phyloP scores from a whole-genome alignment of 2,888 invertebrate species.

The Macaria notata region DNA sequence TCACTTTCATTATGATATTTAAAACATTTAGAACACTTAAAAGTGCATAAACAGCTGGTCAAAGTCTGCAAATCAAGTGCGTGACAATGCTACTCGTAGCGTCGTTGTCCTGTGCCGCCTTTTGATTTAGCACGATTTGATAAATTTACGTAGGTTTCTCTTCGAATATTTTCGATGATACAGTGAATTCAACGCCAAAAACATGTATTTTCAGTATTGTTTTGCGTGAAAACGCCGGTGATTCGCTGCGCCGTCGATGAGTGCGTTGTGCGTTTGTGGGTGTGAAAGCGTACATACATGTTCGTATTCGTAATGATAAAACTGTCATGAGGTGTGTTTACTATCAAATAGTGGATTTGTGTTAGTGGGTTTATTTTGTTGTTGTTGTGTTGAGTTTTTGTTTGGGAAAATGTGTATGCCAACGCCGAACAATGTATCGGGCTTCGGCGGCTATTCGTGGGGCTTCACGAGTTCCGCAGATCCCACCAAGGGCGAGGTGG shows the following conservation, averaged over 20 bases:
- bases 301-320: slow-evolving; percentile 71
- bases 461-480: slow-evolving; percentile 77
- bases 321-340: slow-evolving; percentile 80
- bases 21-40: slow-evolving; percentile 30
- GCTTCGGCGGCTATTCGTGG: slow-evolving; percentile 80
- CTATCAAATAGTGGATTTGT: slow-evolving; percentile 73
- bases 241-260: slow-evolving; percentile 68
- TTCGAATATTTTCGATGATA: slow-evolving; percentile 40
- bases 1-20: slow-evolving; percentile 34
- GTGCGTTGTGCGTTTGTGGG: slow-evolving; percentile 75
- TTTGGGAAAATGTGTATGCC: slow-evolving; percentile 79
- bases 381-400: slow-evolving; percentile 51
- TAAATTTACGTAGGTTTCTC: slow-evolving; percentile 52
- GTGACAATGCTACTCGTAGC: slow-evolving; percentile 70
- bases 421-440: slow-evolving; percentile 78
- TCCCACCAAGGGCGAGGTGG: slow-evolving; percentile 76
- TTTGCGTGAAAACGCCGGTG: slow-evolving; percentile 40
- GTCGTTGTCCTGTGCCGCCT: slow-evolving; percentile 76
- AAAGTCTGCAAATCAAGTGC: slow-evolving; percentile 55
- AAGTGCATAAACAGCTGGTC: slow-evolving; percentile 35
- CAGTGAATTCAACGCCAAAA: slow-evolving; percentile 36
- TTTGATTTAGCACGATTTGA: slow-evolving; percentile 62
- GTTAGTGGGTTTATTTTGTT: slow-evolving; percentile 68
- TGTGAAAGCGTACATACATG: slow-evolving; percentile 79
- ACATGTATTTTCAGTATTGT: slow-evolving; percentile 44